Evolutionary conservation across 1,140 invertebrate species (phyloP).

Genomic region (Cotesia chilonis): DNA sequence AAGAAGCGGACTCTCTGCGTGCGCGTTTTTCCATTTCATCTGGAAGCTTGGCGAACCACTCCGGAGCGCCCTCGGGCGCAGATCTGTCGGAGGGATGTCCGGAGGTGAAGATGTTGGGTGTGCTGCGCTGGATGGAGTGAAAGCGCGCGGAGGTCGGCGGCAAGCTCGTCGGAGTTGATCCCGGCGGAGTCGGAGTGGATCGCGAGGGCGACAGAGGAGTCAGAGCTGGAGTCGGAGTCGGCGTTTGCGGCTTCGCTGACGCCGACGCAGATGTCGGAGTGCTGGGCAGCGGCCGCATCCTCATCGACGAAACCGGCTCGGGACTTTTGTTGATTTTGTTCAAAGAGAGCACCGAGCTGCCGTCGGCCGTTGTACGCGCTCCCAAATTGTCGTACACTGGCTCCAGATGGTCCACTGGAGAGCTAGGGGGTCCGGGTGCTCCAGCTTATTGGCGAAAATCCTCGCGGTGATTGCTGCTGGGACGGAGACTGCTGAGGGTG

Average conservation of each 20-base stretch:
- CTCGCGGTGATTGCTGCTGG: too few species aligned
- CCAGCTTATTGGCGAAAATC: conserved; percentile 45
- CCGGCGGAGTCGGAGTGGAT: conserved; percentile 66
- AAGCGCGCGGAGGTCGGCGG: conserved; percentile 67
- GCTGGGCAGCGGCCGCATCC: conserved; percentile 63
- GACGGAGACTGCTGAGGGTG: too few species aligned
- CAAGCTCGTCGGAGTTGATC: conserved; percentile 54
- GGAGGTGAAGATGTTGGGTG: conserved; percentile 47
- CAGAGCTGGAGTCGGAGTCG: too few species aligned
- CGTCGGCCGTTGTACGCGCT: conserved; percentile 82
- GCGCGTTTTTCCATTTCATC: conserved; percentile 53
- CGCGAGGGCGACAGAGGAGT: conserved; percentile 65
- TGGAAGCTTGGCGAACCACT: conserved; percentile 59
- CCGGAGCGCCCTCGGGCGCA: conserved; percentile 74
- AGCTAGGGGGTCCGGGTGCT: conserved; percentile 69
- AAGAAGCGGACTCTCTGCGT: too few species aligned
- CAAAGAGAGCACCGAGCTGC: conserved; percentile 80
- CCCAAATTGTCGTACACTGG: conserved; percentile 88
- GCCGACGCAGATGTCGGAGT: conserved; percentile 63
- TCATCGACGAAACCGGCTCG: conserved; percentile 57
- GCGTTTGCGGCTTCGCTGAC: too few species aligned
- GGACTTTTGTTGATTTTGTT: conserved; percentile 77
- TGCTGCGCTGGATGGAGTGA: conserved; percentile 56
- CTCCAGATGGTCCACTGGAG: conserved; percentile 69
- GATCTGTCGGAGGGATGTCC: conserved; percentile 63